Percentiles rank a stretch among this genome's conserved stretches.
phyloP scores from a whole-genome alignment of 2,113 vertebrate genomes.

The Prochilodus magdalenae region DNA sequence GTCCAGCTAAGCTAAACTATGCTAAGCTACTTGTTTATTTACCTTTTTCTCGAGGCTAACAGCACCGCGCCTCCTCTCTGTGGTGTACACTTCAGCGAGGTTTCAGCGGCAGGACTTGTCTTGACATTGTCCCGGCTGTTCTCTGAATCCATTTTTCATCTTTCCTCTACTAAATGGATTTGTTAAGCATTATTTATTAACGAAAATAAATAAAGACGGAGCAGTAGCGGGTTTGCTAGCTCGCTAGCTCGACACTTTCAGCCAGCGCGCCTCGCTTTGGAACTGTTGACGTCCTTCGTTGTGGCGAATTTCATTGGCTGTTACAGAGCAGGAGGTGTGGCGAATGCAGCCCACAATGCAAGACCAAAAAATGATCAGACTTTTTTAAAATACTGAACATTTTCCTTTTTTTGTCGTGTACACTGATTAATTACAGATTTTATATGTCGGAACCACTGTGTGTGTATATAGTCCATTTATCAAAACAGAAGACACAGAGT shows the following conservation, averaged over 20 bases:
- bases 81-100: conserved; percentile 29
- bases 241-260: not conserved
- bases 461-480: too few species aligned
- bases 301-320: not conserved
- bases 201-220: not conserved
- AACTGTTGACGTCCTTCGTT: not conserved
- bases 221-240: too few species aligned
- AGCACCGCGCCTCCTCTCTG: conserved; percentile 2
- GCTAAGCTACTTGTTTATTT: conserved; percentile 1
- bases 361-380: too few species aligned
- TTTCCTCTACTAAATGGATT: not conserved
- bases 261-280: conserved; percentile 22
- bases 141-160: conserved; percentile 20
- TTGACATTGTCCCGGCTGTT: not conserved
- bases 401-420: too few species aligned
- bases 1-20: not conserved
- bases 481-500: too few species aligned
- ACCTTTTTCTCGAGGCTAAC: conserved; percentile 20
- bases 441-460: too few species aligned
- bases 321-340: not conserved
- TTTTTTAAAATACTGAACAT: too few species aligned
- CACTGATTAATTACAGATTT: too few species aligned
- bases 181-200: not conserved
- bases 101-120: not conserved
- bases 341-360: not conserved